These are phyloP conservation scores for Octopus sinensis DNA, from an alignment of 1,140 invertebrate genomes.

Conservation along the genomic window DNA sequence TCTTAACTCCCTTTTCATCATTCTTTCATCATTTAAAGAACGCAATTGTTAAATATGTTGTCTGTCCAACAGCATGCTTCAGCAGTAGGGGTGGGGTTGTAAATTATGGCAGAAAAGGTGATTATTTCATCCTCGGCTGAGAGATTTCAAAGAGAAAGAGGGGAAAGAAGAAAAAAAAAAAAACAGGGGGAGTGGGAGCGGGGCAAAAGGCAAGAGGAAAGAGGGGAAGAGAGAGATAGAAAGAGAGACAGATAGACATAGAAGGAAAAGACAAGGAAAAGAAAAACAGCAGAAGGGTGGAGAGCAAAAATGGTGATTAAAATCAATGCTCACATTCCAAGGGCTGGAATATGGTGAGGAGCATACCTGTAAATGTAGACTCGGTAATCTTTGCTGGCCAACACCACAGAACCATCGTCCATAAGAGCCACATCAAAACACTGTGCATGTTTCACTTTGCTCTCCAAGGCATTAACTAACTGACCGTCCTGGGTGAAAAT, in stretches of 20 bases:
- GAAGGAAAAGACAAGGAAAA: not conserved
- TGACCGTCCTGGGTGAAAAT: conserved; percentile 82
- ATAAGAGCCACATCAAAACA: conserved; percentile 99
- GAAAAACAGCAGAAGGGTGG: too few species aligned
- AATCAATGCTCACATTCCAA: conserved; percentile 13
- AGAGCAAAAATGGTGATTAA: not conserved
- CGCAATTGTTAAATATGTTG: too few species aligned
- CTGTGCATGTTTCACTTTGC: conserved; percentile 98
- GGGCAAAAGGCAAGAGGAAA: not conserved
- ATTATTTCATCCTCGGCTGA: too few species aligned
- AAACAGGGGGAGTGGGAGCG: not conserved
- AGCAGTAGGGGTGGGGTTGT: too few species aligned
- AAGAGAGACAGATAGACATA: not conserved
- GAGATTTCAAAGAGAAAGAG: too few species aligned
- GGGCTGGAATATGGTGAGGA: conserved; percentile 21
- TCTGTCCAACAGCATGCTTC: too few species aligned
- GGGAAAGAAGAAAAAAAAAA: not conserved
- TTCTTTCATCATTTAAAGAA: too few species aligned
- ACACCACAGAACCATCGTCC: conserved; percentile 97
- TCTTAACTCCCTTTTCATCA: too few species aligned
- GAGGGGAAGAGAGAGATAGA: not conserved
- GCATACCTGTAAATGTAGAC: conserved; percentile 96
- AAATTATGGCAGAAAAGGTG: too few species aligned
- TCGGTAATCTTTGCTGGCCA: conserved; percentile 97
- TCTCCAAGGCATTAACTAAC: conserved; percentile 92